Base-by-base conservation (phyloP, 2,113 vertebrate genomes). In the Coptodon rendalli region DNA sequence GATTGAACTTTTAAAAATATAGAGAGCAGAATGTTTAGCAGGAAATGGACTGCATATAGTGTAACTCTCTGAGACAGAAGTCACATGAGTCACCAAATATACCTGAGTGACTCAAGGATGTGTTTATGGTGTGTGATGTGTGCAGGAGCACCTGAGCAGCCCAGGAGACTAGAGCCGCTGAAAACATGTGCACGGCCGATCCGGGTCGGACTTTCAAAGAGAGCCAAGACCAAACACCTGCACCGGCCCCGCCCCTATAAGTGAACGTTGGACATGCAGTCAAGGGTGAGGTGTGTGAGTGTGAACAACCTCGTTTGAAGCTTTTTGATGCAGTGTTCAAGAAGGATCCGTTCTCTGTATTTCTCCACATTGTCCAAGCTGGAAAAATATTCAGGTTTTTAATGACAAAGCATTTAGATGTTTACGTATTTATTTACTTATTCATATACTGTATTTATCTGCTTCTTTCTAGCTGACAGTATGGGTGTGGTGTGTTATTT, bases 161-260 rank as follows among this genome's bases (percentile, higher is more conserved):
- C 3, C 89, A 97, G 95, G 93, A 97, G 96, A 95, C 89, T 98
- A 53, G 94, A 96, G 84, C 98, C 98, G 92, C 97, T 99, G 86
- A 97, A 96, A 94, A 99, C 98, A 2, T 97, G 98, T 92, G 92
- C 91, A 29, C 95, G 97, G 13, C 98, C 98, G 22, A 97, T 99
- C 91, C 96, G 98, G 87, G 94, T 98, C 38, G 98, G 98, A 16
- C 96, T 99, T 86, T 99, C 98, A 91, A 98, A 96, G 96, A 97
- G 95, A 95, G 97, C 97, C 87, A 97, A 95, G 57, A 95, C 96
- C 85, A 97, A 96, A 92, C 95, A 96, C 22, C 97, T 99, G 73
- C 98, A 98, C 94, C 96, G n/a, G 17, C 87, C 48, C 9, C 90
- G 97, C 92, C 97, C 97, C 3, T 97, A 98, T 90, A 97, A 96